Evolutionary conservation across 2,113 vertebrate genomes (phyloP).

Genomic region (Toxotes chatareus): DNA sequence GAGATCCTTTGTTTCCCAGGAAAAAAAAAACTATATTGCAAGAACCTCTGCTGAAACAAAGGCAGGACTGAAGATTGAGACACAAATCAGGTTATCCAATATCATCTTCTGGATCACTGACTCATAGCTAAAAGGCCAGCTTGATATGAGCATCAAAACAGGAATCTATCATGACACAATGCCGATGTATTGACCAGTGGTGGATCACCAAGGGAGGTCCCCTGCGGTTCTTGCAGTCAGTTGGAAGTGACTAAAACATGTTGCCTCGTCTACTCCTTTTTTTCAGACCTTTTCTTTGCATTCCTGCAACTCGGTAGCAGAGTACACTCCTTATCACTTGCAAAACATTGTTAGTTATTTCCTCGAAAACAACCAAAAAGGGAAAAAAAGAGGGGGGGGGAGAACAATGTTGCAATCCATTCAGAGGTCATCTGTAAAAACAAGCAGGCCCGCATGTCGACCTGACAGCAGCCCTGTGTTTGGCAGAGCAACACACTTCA

Average conservation of each 20-base stretch:
- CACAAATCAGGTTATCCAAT: slow-evolving; percentile 59
- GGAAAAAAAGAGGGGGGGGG: neutral
- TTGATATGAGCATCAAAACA: slow-evolving; percentile 59
- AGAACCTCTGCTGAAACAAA: slow-evolving; percentile 31
- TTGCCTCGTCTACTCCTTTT: neutral
- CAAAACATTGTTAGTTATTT: slow-evolving; percentile 10
- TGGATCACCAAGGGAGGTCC: slow-evolving; percentile 46
- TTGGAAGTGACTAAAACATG: slow-evolving; percentile 42
- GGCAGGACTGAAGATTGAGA: slow-evolving; percentile 53
- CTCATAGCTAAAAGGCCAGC: slow-evolving; percentile 69
- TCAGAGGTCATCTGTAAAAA: slow-evolving; percentile 55
- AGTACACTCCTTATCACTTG: neutral
- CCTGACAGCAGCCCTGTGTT: slow-evolving; percentile 43
- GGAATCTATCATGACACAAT: slow-evolving; percentile 70
- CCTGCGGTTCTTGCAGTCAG: slow-evolving; percentile 38
- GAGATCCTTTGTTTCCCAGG: neutral
- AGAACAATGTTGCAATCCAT: slow-evolving; percentile 38
- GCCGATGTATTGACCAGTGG: slow-evolving; percentile 71
- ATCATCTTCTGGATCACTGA: slow-evolving; percentile 67
- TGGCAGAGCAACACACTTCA: slow-evolving; percentile 49
- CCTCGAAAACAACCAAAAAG: slow-evolving; percentile 1
- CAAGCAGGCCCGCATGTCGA: slow-evolving; percentile 33
- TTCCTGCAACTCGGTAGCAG: slow-evolving; percentile 34
- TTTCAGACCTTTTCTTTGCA: slow-evolving; percentile 26
- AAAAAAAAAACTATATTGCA: neutral